A percentile compares a stretch with the other conserved stretches of the same genome.
These are phyloP conservation scores for Drosophila repleta DNA, from an alignment of 1,140 invertebrate species.

Conservation along the genomic window DNA sequence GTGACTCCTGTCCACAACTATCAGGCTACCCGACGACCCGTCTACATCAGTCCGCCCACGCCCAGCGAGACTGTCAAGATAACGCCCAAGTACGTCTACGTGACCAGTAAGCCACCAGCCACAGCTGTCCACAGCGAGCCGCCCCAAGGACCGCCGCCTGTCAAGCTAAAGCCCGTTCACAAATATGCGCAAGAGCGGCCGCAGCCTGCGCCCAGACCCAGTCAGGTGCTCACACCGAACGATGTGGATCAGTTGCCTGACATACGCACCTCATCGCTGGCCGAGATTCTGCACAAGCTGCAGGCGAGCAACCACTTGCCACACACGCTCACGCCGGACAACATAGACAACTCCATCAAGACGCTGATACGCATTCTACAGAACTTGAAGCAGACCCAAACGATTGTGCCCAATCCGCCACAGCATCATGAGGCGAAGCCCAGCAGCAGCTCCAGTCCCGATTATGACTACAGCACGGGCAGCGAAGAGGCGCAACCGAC, in stretches of 20 bases:
- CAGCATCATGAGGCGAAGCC: constrained; percentile 70
- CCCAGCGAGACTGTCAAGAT: constrained; percentile 70
- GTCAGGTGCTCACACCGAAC: constrained; percentile 7
- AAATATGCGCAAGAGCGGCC: constrained; percentile 49
- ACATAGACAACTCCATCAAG: constrained; percentile 90
- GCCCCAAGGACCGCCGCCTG: constrained; percentile 36
- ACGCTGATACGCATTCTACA: constrained; percentile 90
- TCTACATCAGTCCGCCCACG: constrained; percentile 53
- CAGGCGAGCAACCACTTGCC: constrained; percentile 90
- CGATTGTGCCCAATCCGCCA: constrained; percentile 77
- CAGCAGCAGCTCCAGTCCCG: constrained; percentile 23
- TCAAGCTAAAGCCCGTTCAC: constrained; percentile 67
- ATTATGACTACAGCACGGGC: constrained; percentile 69
- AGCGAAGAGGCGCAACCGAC: constrained; percentile 39
- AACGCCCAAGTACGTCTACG: constrained; percentile 70
- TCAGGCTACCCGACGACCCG: constrained; percentile 63
- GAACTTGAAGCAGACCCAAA: constrained; percentile 86
- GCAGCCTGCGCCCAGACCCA: constrained; percentile 28
- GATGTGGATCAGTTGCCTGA: constrained; percentile 74
- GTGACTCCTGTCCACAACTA: constrained; percentile 48
- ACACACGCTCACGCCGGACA: constrained; percentile 89
- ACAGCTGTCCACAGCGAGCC: constrained; percentile 34
- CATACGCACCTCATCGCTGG: constrained; percentile 82
- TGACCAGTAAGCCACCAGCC: constrained; percentile 12
- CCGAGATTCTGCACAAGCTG: constrained; percentile 86